phyloP scores from a whole-genome alignment of 1,140 invertebrate genomes.

The Danaus melanippus region DNA sequence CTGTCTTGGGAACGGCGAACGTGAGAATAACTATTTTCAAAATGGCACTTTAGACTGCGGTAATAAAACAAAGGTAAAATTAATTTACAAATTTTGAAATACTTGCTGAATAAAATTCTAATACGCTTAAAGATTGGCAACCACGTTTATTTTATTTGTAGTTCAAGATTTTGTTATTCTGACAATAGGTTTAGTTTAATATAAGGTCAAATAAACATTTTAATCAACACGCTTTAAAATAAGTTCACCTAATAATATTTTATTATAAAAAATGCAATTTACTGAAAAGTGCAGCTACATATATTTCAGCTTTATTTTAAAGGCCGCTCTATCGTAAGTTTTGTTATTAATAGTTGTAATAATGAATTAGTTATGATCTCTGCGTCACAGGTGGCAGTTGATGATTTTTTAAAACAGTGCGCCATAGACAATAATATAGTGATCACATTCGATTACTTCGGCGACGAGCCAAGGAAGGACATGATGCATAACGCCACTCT shows the following conservation, averaged over 20 bases:
- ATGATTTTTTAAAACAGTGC: slow-evolving; percentile 48
- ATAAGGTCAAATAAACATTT: too few relatives aligned
- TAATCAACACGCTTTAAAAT: neutral
- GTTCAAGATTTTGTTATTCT: too few relatives aligned
- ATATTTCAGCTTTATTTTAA: too few relatives aligned
- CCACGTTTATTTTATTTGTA: too few relatives aligned
- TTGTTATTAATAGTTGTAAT: neutral
- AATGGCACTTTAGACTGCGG: slow-evolving; percentile 64
- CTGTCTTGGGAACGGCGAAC: slow-evolving; percentile 58
- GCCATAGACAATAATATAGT: slow-evolving; percentile 64
- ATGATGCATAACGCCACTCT: slow-evolving; percentile 61
- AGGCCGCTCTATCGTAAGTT: neutral
- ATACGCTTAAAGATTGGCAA: too few relatives aligned
- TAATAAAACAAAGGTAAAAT: slow-evolving; percentile 56
- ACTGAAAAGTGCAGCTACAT: neutral
- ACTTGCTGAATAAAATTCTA: too few relatives aligned
- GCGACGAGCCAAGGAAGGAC: slow-evolving; percentile 61
- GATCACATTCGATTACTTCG: slow-evolving; percentile 62
- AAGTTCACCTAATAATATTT: slow-evolving; percentile 5
- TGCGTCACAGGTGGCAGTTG: slow-evolving; percentile 35
- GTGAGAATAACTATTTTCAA: slow-evolving; percentile 62
- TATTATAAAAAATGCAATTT: neutral
- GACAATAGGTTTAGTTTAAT: too few relatives aligned
- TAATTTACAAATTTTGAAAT: too few relatives aligned
- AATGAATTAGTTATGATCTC: neutral